Evolutionary conservation across 2,113 vertebrate genomes (phyloP).

Genomic region (Guaruba guarouba): DNA sequence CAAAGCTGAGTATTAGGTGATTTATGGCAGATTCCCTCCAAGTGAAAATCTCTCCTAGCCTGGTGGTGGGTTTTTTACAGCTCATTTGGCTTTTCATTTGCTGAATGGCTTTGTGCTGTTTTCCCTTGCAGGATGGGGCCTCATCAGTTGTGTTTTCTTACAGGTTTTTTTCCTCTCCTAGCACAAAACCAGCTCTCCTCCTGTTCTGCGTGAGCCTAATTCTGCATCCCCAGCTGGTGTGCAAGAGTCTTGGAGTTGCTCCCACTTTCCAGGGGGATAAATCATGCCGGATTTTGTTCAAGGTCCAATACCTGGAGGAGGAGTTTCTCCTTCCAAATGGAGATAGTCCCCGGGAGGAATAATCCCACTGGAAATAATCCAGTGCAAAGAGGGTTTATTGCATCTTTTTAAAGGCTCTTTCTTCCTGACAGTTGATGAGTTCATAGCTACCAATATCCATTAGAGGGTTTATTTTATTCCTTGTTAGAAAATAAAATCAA

Average conservation of each 20-base stretch:
- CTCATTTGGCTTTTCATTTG: slow-evolving; percentile 50
- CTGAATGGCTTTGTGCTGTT: slow-evolving; percentile 11
- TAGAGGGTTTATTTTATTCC: slow-evolving; percentile 58
- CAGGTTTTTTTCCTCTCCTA: not conserved
- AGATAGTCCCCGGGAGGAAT: slow-evolving; percentile 9
- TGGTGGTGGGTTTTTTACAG: slow-evolving; percentile 12
- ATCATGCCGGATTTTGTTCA: not conserved
- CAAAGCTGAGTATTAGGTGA: slow-evolving; percentile 35
- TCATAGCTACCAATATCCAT: slow-evolving; percentile 59
- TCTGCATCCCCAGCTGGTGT: not conserved
- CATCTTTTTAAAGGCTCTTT: slow-evolving; percentile 35
- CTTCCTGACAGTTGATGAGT: slow-evolving; percentile 33
- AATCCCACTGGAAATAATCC: slow-evolving; percentile 46
- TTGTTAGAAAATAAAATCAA: slow-evolving; percentile 56
- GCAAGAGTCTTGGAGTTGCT: not conserved
- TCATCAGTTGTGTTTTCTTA: slow-evolving; percentile 23
- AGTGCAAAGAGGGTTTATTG: slow-evolving; percentile 23
- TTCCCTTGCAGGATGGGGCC: slow-evolving; percentile 13
- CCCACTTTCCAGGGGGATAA: slow-evolving; percentile 1
- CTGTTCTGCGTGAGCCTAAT: not conserved
- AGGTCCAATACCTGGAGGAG: not conserved
- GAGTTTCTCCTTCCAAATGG: not conserved
- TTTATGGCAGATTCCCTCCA: slow-evolving; percentile 24
- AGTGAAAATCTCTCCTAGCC: slow-evolving; percentile 42
- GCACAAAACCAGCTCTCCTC: slow-evolving; percentile 3